Conservation (phyloP, 2,113 vertebrate species). For the Charadrius vociferus region DNA sequence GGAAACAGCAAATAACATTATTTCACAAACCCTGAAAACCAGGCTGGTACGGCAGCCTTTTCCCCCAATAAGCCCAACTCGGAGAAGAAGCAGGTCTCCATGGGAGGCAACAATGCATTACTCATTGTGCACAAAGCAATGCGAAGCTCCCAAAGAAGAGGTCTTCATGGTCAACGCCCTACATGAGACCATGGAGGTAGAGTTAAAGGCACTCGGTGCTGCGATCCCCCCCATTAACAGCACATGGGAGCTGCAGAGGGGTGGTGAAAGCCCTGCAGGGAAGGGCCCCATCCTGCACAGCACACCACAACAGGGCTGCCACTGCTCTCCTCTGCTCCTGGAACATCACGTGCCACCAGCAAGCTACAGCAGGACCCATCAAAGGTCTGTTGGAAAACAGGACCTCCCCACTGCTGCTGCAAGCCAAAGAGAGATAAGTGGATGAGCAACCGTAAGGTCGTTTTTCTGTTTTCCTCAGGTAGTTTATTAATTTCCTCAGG, state of each 20-base stretch:
- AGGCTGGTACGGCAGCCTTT: neutral
- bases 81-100: neutral
- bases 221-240: rapidly evolving
- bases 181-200: neutral
- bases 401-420: neutral
- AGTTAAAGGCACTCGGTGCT: neutral
- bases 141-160: neutral
- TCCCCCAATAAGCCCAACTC: neutral
- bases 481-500: neutral
- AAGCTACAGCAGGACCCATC: neutral
- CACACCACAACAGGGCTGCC: neutral
- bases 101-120: neutral
- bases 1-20: neutral
- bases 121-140: neutral
- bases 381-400: neutral
- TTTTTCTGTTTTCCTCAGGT: neutral
- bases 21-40: neutral
- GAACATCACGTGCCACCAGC: neutral
- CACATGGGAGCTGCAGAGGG: no score
- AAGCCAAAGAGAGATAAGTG: neutral
- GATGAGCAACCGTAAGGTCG: neutral
- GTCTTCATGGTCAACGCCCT: neutral
- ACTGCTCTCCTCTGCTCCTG: neutral
- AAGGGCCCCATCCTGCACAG: neutral
- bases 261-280: neutral